Conservation (phyloP, 1,140 invertebrate species). For the Listronotus oregonensis region DNA sequence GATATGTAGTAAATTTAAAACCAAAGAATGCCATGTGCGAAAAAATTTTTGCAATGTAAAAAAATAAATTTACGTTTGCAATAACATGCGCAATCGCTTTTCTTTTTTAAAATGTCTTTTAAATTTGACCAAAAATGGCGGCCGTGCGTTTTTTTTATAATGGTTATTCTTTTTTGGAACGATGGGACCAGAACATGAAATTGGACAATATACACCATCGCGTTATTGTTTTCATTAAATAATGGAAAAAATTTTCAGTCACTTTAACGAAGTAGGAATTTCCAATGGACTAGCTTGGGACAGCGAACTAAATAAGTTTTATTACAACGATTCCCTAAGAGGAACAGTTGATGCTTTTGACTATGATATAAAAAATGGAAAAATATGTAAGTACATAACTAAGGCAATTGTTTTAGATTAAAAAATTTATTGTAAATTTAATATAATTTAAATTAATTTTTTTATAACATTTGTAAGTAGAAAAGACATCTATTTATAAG, state of each 20-base stretch:
- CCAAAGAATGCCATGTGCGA: too few relatives aligned
- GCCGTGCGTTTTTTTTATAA: neutral
- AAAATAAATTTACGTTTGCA: too few relatives aligned
- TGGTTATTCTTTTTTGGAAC: slow-evolving; percentile 32
- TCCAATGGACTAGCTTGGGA: slow-evolving; percentile 85
- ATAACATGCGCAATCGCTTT: too few relatives aligned
- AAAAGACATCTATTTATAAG: too few relatives aligned
- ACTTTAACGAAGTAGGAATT: slow-evolving; percentile 63
- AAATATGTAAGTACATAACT: slow-evolving; percentile 70
- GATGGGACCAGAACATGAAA: slow-evolving; percentile 37
- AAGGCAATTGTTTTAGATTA: too few relatives aligned
- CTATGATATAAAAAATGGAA: slow-evolving; percentile 70
- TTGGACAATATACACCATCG: slow-evolving; percentile 28
- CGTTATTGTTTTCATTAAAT: slow-evolving; percentile 38
- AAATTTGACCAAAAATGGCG: too few relatives aligned
- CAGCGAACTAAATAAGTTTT: slow-evolving; percentile 68
- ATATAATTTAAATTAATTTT: too few relatives aligned
- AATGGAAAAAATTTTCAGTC: slow-evolving; percentile 36
- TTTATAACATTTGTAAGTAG: too few relatives aligned
- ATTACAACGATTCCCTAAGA: slow-evolving; percentile 75
- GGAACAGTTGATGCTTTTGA: slow-evolving; percentile 71
- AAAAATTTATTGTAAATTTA: too few relatives aligned
- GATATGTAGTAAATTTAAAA: too few relatives aligned
- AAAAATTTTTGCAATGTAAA: too few relatives aligned
- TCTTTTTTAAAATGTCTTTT: too few relatives aligned